Evolutionary conservation across 2,888 invertebrate genomes (phyloP).

Genomic region (Troglohyphantes excavatus): DNA sequence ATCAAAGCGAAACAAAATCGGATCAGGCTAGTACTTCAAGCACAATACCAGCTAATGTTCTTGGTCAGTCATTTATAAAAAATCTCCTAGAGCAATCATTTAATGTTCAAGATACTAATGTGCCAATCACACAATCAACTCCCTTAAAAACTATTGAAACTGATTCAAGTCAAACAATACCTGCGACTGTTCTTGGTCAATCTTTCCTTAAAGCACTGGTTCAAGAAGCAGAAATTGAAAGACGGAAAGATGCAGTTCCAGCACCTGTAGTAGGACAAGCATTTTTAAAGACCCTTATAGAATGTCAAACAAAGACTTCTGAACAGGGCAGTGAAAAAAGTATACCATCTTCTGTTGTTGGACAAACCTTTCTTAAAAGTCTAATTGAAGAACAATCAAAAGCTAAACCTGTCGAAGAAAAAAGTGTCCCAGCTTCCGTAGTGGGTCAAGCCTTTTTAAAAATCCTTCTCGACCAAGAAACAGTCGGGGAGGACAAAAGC

Average conservation of each 20-base stretch:
- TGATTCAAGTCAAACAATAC: slow-evolving; percentile 31
- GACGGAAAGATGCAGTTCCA: slow-evolving; percentile 41
- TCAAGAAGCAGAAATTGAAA: slow-evolving; percentile 12
- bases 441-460: slow-evolving; percentile 61
- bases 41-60: slow-evolving; percentile 68
- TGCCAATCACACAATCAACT: background rate
- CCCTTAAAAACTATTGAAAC: background rate
- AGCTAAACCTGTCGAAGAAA: background rate
- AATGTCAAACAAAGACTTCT: background rate
- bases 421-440: slow-evolving; percentile 41
- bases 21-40: background rate
- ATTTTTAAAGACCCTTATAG: slow-evolving; percentile 58
- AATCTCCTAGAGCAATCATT: slow-evolving; percentile 54
- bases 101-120: background rate
- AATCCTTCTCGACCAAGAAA: background rate
- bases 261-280: slow-evolving; percentile 65
- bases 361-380: slow-evolving; percentile 70
- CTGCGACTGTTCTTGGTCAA: slow-evolving; percentile 70
- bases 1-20: background rate
- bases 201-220: slow-evolving; percentile 60
- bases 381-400: slow-evolving; percentile 33
- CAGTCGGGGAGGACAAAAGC: background rate
- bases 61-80: slow-evolving; percentile 70
- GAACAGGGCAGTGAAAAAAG: slow-evolving; percentile 12
- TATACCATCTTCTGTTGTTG: slow-evolving; percentile 70